These are phyloP conservation scores for Polyommatus iphigenia DNA, from an alignment of 2,888 invertebrate species.

Conservation along the genomic window DNA sequence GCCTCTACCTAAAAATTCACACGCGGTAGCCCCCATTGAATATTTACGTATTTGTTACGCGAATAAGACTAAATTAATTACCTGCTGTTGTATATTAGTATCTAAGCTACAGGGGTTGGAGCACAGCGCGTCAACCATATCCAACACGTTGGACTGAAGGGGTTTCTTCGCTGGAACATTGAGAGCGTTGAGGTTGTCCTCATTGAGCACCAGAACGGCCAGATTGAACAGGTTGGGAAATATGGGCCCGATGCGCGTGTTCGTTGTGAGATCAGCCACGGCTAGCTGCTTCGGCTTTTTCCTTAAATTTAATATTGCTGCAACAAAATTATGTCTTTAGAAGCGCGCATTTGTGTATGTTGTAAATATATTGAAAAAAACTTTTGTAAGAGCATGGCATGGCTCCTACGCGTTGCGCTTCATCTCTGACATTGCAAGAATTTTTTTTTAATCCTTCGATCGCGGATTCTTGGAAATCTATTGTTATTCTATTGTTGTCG, in stretches of 20 bases:
- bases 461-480: no score
- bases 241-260: constrained; percentile 80
- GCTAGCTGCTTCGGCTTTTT: constrained; percentile 75
- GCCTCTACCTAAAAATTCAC: no score
- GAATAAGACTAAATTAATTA: constrained; percentile 42
- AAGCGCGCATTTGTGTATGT: no score
- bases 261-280: constrained; percentile 78
- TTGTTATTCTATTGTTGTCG: no score
- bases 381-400: no score
- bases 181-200: constrained; percentile 75
- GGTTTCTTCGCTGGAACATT: constrained; percentile 73
- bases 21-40: no score
- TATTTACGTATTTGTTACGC: no score
- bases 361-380: not conserved
- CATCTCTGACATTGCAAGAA: no score
- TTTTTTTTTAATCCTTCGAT: no score
- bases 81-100: constrained; percentile 81
- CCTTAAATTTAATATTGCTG: constrained; percentile 76
- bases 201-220: constrained; percentile 79
- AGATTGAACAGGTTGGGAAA: constrained; percentile 82
- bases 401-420: no score
- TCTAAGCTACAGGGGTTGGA: constrained; percentile 79
- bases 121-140: constrained; percentile 80
- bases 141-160: constrained; percentile 70
- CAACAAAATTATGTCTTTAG: constrained; percentile 39